Base-by-base conservation (phyloP, 1,140 invertebrate genomes). In the Glossosoma conforme region DNA sequence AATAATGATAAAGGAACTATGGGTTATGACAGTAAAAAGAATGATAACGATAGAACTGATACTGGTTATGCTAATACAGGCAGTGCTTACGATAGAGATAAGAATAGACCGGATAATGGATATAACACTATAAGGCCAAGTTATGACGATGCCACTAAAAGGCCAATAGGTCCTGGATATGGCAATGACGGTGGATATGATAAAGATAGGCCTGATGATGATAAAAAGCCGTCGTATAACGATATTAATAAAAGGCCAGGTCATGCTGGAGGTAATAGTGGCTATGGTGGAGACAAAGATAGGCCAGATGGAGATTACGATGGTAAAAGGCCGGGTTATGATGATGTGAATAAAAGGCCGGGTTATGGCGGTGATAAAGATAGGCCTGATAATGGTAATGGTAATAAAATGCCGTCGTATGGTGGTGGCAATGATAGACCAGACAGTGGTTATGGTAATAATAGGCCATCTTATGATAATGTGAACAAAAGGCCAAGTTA, bases 261-360 rank as follows among this genome's bases (percentile, higher is more conserved):
- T 6, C 14, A 28, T 22, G 10, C 21, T 44, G 41, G 24, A 11
- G 24, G 24, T 10, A 44, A 14, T 5, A 33, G 32, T 33, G 13
- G 41, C 21, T 44, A 44, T 44, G 21, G 18, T 21, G 15, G 40
- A 13, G 6, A 28, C 8, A 25, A 22, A 30, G 6, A 37, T 2
- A 51, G 32, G 44, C 48, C 48, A 19, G 21, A 33, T 6, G 17
- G 46, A 13, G 18, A 56, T 8, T 47, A 37, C 15, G 36, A 49
- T n/a, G 15, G 51, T 20, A 40, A 17, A 30, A 30, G 30, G 1
- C 2, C 6, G 8, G 20, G 35, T 13, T 46, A 46, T 11, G 15
- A 42, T 32, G 38, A 11, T 14, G 46, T 10, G n/a, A n/a, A n/a
- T n/a, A n/a, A n/a, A n/a, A n/a, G n/a, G n/a, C n/a, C n/a, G n/a